Conservation (phyloP, 2,113 vertebrate species). For the Dipodomys spectabilis region DNA sequence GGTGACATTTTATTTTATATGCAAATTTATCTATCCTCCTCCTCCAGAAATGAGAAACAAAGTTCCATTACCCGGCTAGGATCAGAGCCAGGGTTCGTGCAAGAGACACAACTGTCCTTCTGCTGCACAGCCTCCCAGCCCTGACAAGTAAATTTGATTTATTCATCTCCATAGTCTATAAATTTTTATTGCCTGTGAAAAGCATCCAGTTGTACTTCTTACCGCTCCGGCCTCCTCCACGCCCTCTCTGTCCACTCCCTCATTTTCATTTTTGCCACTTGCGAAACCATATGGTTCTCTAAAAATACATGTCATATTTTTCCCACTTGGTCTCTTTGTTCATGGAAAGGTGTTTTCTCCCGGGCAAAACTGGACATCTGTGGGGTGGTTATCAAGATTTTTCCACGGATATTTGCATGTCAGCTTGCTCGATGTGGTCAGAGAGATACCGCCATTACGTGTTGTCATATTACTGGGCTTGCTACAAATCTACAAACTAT, state of each 20-base stretch:
- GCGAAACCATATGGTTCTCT: neutral
- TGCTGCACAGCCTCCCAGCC: neutral
- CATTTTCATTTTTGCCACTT: neutral
- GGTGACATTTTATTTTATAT: neutral
- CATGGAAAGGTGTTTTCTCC: neutral
- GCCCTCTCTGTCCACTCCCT: neutral
- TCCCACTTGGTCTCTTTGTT: neutral
- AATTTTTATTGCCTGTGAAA: neutral
- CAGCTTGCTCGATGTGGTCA: neutral
- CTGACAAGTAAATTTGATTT: neutral
- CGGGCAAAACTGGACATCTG: neutral
- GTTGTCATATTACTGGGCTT: neutral
- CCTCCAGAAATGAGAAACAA: neutral
- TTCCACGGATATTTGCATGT: neutral
- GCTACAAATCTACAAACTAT: neutral
- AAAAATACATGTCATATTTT: too few relatives aligned
- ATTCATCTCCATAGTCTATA: neutral
- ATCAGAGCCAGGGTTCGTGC: neutral
- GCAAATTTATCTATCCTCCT: neutral
- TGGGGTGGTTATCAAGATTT: too few relatives aligned
- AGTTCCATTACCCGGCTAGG: neutral
- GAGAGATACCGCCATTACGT: neutral
- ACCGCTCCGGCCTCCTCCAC: neutral
- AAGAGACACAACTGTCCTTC: neutral
- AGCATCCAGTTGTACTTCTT: neutral